A percentile compares a stretch with the other conserved stretches of the same genome.
phyloP scores from a whole-genome alignment of 2,797 vertebrate species.

The Alosa sapidissima region DNA sequence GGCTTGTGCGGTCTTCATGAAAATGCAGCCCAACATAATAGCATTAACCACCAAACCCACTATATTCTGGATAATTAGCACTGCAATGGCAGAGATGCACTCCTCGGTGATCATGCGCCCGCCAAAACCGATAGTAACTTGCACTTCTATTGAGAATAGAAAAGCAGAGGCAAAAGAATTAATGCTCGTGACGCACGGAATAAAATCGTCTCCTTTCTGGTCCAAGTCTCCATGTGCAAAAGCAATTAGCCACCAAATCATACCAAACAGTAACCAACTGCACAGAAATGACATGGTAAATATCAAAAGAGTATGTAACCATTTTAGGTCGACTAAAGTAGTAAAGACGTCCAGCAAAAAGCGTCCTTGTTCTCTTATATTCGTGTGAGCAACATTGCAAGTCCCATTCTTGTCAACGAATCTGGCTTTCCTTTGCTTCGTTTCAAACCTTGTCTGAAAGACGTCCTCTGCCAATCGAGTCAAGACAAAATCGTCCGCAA shows the following conservation, averaged over 20 bases:
- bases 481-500: constrained; percentile 90
- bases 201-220: constrained; percentile 55
- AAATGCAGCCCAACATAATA: constrained; percentile 98
- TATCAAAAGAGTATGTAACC: constrained; percentile 92
- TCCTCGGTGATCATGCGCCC: constrained; percentile 97
- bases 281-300: constrained; percentile 99
- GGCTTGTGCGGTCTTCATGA: constrained; percentile 98
- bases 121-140: constrained; percentile 97
- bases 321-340: constrained; percentile 95
- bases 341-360: constrained; percentile 98
- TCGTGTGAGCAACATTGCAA: constrained; percentile 97
- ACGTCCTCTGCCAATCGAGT: constrained; percentile 89
- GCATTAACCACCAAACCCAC: constrained; percentile 94
- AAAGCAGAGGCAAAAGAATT: constrained; percentile 96
- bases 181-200: constrained; percentile 92
- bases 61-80: constrained; percentile 95
- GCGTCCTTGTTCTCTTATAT: constrained; percentile 96
- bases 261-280: constrained; percentile 97
- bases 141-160: constrained; percentile 97
- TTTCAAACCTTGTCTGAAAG: constrained; percentile 77
- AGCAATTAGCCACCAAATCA: constrained; percentile 98
- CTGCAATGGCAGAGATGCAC: constrained; percentile 86
- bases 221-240: constrained; percentile 95
- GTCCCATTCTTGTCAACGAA: constrained; percentile 92
- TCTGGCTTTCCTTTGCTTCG: constrained; percentile 80